Conservation (phyloP, 92 coral and sea anemone genomes). For the Palythoa grandiflora region DNA sequence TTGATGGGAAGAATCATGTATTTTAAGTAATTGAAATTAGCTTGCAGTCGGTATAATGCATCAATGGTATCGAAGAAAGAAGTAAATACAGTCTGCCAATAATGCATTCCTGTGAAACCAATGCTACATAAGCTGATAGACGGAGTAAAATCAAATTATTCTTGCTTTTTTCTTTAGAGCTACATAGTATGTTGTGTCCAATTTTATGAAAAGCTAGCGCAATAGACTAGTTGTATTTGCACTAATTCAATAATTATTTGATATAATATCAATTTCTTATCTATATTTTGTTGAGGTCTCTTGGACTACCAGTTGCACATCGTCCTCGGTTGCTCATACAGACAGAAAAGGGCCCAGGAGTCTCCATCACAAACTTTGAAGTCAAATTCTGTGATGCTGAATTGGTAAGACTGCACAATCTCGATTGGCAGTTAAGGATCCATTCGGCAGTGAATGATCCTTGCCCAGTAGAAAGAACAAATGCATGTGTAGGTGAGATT, state of each 20-base stretch:
- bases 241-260: neutral
- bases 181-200: conserved; percentile 1
- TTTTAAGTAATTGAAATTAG: neutral
- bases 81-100: neutral
- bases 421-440: too few species aligned
- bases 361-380: too few species aligned
- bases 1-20: conserved; percentile 7
- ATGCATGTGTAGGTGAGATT: too few species aligned
- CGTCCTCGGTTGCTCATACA: neutral
- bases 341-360: too few species aligned
- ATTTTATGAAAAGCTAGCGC: neutral
- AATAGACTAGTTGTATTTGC: neutral
- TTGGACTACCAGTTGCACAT: conserved; percentile 40
- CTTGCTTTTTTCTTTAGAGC: conserved; percentile 4
- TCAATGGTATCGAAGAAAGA: neutral
- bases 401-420: too few species aligned
- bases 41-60: neutral
- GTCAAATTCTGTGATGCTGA: too few species aligned
- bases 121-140: conserved; percentile 7
- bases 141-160: neutral
- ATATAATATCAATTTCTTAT: conserved; percentile 2
- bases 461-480: too few species aligned
- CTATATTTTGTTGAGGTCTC: neutral
- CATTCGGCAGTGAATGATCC: too few species aligned
- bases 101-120: neutral